These are phyloP conservation scores for Sardina pilchardus DNA, from an alignment of 2,113 vertebrate species.

Conservation along the genomic window DNA sequence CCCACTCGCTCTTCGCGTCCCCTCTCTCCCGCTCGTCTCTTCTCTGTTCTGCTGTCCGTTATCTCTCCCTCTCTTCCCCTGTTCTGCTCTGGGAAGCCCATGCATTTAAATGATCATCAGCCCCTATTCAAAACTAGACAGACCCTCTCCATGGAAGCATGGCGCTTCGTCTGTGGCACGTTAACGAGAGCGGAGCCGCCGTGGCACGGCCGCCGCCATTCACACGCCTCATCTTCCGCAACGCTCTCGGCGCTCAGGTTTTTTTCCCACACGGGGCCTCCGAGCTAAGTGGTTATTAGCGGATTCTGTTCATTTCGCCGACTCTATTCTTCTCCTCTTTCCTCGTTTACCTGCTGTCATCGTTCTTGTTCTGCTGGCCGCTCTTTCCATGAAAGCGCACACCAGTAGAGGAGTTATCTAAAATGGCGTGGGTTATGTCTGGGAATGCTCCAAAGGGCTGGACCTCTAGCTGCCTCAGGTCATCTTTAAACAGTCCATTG, in stretches of 20 bases:
- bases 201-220: neutral
- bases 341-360: neutral
- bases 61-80: slow-evolving; percentile 29
- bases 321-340: neutral
- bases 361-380: neutral
- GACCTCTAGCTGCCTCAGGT: neutral
- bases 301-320: neutral
- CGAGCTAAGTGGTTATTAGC: slow-evolving; percentile 10
- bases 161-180: neutral
- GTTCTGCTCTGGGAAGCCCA: neutral
- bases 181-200: neutral
- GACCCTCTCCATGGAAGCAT: neutral
- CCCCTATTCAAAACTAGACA: neutral
- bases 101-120: slow-evolving; percentile 13
- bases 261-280: neutral
- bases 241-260: neutral
- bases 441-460: neutral
- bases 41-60: neutral
- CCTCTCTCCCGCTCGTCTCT: slow-evolving; percentile 7
- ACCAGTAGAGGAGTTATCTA: neutral
- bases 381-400: neutral
- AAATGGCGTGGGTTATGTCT: neutral
- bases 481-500: no score
- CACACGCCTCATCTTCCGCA: neutral
- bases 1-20: neutral